Conservation (phyloP, 2,113 vertebrate species). For the Proterorhinus semilunaris region DNA sequence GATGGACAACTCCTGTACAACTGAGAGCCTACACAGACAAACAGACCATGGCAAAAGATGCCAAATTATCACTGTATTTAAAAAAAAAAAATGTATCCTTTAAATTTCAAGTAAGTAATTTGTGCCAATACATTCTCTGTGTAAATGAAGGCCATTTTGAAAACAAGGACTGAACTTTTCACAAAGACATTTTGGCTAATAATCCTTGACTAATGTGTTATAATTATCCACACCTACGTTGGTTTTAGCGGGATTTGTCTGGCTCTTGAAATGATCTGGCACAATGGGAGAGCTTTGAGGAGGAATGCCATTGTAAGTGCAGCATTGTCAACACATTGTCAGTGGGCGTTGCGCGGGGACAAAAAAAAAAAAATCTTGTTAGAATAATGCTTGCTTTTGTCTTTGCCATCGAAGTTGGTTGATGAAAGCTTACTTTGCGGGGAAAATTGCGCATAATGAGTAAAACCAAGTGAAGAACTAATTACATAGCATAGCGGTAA, state of each 20-base stretch:
- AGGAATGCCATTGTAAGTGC: not conserved
- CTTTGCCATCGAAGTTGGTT: not conserved
- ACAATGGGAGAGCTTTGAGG: not conserved
- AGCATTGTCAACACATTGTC: constrained; percentile 6
- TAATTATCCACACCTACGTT: not conserved
- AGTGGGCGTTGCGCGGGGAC: not conserved
- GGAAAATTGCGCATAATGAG: no score
- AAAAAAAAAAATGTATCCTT: no score
- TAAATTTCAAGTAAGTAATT: not conserved
- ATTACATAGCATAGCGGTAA: no score
- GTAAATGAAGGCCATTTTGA: not conserved
- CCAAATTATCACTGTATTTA: no score
- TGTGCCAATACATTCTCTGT: not conserved
- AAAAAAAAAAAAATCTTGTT: not conserved
- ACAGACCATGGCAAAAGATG: no score
- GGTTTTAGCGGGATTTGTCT: not conserved
- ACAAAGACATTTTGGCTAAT: not conserved
- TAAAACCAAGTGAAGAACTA: no score
- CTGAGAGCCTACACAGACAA: no score
- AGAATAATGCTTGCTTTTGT: not conserved
- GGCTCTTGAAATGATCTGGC: constrained; percentile 1
- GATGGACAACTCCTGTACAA: no score
- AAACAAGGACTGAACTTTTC: not conserved
- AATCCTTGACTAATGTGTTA: not conserved
- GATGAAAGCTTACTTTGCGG: not conserved